These are phyloP conservation scores for Himalopsyche anomala DNA, from an alignment of 2,888 invertebrate species.

Conservation along the genomic window DNA sequence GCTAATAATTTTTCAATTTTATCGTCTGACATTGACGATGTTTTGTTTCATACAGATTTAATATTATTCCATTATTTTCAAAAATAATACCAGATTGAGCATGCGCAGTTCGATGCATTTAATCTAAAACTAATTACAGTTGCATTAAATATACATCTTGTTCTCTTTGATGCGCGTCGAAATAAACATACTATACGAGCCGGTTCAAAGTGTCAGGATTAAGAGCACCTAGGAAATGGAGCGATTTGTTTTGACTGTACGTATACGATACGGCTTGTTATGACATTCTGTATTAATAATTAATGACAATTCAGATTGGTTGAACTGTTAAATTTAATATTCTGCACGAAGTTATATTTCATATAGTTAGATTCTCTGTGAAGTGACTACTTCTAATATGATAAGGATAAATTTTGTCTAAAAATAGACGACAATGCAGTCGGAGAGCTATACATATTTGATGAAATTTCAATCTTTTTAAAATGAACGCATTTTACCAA, in stretches of 20 bases:
- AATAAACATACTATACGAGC: background rate
- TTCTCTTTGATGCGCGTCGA: background rate
- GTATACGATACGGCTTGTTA: background rate
- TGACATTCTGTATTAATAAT: background rate
- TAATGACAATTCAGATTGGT: background rate
- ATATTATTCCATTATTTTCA: background rate
- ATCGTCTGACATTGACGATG: background rate
- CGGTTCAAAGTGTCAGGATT: background rate
- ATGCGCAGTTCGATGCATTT: background rate
- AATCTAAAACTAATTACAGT: constrained; percentile 21
- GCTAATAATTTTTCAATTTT: no score
- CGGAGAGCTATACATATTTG: no score
- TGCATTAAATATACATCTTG: constrained; percentile 14
- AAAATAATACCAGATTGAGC: background rate
- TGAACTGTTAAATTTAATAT: background rate
- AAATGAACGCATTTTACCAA: no score
- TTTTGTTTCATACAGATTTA: background rate
- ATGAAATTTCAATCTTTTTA: no score
- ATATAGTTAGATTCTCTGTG: no score
- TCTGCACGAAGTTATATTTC: no score
- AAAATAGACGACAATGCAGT: no score
- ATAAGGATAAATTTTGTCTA: no score
- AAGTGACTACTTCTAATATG: no score
- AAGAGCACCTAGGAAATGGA: background rate
- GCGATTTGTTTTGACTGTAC: background rate